These are phyloP conservation scores for Drosophila melanica DNA, from an alignment of 1,140 invertebrate genomes.

Conservation along the genomic window DNA sequence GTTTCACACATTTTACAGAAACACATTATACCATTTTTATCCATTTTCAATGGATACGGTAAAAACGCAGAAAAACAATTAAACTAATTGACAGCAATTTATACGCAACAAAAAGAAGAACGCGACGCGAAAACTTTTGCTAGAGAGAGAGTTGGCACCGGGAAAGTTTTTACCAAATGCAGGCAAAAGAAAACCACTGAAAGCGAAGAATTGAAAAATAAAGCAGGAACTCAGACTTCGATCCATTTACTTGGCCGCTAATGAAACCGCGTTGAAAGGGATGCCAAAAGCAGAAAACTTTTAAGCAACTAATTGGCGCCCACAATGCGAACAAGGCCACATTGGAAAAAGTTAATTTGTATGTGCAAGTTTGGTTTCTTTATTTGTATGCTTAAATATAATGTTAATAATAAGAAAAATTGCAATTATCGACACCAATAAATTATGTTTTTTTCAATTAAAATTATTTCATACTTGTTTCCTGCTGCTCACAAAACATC, in stretches of 20 bases:
- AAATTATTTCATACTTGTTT: too few relatives aligned
- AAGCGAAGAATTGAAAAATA: constrained; percentile 21
- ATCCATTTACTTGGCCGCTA: constrained; percentile 71
- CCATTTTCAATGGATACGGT: background rate
- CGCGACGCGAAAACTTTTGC: constrained; percentile 57
- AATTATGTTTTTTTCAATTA: too few relatives aligned
- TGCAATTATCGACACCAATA: too few relatives aligned
- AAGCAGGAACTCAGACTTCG: constrained; percentile 27
- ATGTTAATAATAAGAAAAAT: too few relatives aligned
- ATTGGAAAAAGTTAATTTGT: constrained; percentile 7
- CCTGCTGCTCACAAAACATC: too few relatives aligned
- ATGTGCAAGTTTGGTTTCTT: background rate
- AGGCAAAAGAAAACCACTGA: constrained; percentile 61
- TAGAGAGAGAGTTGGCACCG: constrained; percentile 62
- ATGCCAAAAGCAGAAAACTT: constrained; percentile 33
- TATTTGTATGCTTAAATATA: too few relatives aligned
- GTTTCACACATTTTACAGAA: too few relatives aligned
- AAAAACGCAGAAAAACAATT: constrained; percentile 64
- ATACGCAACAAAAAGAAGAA: constrained; percentile 64
- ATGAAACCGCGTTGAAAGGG: constrained; percentile 73
- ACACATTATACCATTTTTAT: too few relatives aligned
- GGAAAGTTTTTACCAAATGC: constrained; percentile 60
- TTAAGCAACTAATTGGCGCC: constrained; percentile 40
- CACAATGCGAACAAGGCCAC: constrained; percentile 20
- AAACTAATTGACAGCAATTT: constrained; percentile 80